A percentile compares a stretch with the other conserved stretches of the same genome.
phyloP scores from a whole-genome alignment of 2,797 vertebrate genomes.

The Pagetopsis macropterus region DNA sequence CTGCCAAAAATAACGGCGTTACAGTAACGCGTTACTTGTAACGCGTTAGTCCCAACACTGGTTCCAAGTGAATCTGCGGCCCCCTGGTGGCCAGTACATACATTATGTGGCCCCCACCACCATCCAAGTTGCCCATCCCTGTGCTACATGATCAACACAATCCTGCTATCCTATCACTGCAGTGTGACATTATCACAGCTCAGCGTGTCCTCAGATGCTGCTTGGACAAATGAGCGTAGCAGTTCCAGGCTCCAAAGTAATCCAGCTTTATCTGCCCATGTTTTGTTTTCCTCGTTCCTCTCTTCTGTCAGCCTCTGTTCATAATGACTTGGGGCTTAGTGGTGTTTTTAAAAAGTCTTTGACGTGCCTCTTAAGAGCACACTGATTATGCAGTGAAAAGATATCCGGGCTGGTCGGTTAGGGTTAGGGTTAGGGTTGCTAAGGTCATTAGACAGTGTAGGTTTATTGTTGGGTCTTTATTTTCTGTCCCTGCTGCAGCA shows the following conservation, averaged over 20 bases:
- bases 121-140: too few species aligned
- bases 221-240: constrained; percentile 51
- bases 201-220: constrained; percentile 40
- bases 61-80: too few species aligned
- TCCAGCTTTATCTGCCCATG: constrained; percentile 64
- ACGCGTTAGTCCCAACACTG: too few species aligned
- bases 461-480: constrained; percentile 22
- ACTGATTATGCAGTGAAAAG: constrained; percentile 42
- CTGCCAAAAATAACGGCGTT: too few species aligned
- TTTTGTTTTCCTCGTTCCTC: constrained; percentile 63
- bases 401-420: constrained; percentile 22
- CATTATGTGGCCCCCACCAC: too few species aligned
- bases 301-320: constrained; percentile 52
- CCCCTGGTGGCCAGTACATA: too few species aligned
- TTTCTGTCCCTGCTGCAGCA: constrained; percentile 14
- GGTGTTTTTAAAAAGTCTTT: constrained; percentile 56
- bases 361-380: constrained; percentile 58
- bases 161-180: not conserved
- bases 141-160: constrained; percentile 2
- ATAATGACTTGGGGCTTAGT: constrained; percentile 68
- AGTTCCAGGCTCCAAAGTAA: constrained; percentile 57
- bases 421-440: constrained; percentile 7
- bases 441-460: constrained; percentile 30
- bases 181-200: constrained; percentile 41
- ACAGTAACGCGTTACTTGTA: too few species aligned